Conservation (phyloP, 2,797 vertebrate species). For the Sarcophilus harrisii region DNA sequence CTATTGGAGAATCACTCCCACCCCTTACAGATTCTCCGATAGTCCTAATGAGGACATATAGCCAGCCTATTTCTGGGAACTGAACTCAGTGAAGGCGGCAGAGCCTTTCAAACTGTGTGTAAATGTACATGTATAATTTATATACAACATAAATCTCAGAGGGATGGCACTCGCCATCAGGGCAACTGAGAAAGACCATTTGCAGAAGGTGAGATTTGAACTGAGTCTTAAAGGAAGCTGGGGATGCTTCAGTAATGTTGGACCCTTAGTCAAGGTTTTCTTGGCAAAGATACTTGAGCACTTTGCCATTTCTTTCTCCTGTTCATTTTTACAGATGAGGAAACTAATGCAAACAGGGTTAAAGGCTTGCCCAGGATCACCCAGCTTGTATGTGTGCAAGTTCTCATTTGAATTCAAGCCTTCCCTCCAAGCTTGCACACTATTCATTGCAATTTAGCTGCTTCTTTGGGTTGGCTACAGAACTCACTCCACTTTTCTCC, state of each 20-base stretch:
- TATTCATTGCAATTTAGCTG: background rate
- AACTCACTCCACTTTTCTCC: background rate
- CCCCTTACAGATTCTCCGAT: background rate
- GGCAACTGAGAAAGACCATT: no score
- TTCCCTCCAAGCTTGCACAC: background rate
- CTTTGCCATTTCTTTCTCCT: background rate
- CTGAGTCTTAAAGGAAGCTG: no score
- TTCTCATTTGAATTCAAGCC: background rate
- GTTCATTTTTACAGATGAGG: background rate
- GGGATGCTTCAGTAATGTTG: no score
- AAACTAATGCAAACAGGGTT: background rate
- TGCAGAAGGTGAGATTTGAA: no score
- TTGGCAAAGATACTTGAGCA: background rate
- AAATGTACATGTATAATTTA: no score
- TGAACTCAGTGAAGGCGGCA: background rate
- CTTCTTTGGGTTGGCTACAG: background rate
- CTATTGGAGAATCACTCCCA: background rate
- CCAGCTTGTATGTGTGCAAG: background rate
- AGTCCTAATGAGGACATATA: background rate
- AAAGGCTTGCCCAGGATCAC: background rate
- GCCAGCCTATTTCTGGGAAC: background rate
- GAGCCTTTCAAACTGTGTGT: background rate
- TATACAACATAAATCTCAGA: no score
- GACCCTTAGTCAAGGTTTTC: background rate
- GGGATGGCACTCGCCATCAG: no score